A percentile compares a stretch with the other conserved stretches of the same genome.
Evolutionary conservation across 2,888 invertebrate genomes (phyloP).

Genomic region (Conchocele bisecta): DNA sequence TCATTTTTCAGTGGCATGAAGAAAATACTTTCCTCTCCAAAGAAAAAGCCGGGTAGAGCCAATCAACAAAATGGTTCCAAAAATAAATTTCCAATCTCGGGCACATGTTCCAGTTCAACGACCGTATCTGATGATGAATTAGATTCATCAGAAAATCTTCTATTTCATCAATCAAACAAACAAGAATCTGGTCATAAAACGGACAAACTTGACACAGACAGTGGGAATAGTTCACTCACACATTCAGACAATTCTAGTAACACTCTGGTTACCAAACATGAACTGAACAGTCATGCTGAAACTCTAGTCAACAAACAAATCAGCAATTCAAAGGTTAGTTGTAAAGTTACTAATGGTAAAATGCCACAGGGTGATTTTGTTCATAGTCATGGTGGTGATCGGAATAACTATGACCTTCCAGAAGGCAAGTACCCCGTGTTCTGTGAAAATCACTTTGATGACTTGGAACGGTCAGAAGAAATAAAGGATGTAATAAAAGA

Average conservation of each 20-base stretch:
- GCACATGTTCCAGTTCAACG: no score
- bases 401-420: not conserved
- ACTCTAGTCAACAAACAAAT: no score
- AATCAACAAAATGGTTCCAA: no score
- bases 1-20: constrained; percentile 67
- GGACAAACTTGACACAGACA: constrained; percentile 28
- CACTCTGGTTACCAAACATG: no score
- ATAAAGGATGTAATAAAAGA: constrained; percentile 25
- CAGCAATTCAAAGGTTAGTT: not conserved
- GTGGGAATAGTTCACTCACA: constrained; percentile 51
- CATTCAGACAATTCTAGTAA: constrained; percentile 44
- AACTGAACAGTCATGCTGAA: no score
- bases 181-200: not conserved
- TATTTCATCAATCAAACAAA: no score
- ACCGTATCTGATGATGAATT: no score
- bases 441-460: constrained; percentile 50
- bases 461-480: constrained; percentile 10
- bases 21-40: constrained; percentile 50
- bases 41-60: constrained; percentile 33
- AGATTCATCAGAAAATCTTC: no score
- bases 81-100: no score
- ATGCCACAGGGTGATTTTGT: constrained; percentile 12
- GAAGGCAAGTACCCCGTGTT: constrained; percentile 37
- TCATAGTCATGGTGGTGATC: constrained; percentile 13
- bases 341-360: constrained; percentile 5